These are phyloP conservation scores for Cecidostiba fungosa DNA, from an alignment of 2,888 invertebrate genomes.

Conservation along the genomic window DNA sequence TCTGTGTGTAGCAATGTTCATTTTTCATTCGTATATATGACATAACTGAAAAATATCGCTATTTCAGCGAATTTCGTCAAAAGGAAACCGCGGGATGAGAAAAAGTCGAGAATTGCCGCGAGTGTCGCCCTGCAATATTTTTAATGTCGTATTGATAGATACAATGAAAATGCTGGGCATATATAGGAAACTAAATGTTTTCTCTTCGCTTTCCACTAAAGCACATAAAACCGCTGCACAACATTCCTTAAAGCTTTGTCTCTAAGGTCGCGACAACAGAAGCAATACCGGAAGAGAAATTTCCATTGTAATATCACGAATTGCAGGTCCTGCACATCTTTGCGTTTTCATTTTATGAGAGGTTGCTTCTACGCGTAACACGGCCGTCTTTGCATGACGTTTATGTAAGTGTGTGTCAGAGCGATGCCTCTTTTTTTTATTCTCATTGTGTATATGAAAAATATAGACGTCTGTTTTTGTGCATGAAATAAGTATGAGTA, in stretches of 20 bases:
- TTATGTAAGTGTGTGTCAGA: not conserved
- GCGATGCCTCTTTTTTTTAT: not conserved
- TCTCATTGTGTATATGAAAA: not conserved
- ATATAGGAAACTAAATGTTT: not conserved
- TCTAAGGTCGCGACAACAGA: not conserved
- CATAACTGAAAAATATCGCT: not conserved
- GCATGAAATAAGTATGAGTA: too few species aligned
- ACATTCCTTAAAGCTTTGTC: constrained; percentile 1
- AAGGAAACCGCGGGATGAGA: not conserved
- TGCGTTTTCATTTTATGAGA: constrained; percentile 11
- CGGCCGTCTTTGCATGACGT: not conserved
- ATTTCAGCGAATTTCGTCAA: constrained; percentile 3
- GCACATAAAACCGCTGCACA: not conserved
- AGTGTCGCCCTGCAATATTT: not conserved
- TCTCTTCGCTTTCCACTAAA: not conserved
- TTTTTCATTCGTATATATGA: constrained; percentile 1
- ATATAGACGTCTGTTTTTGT: not conserved
- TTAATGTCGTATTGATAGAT: not conserved
- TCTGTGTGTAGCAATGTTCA: not conserved
- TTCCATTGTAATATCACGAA: not conserved
- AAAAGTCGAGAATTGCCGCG: not conserved
- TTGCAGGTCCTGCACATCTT: not conserved
- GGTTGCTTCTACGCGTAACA: too few species aligned
- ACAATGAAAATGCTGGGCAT: not conserved
- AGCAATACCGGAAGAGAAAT: not conserved